A percentile compares a stretch with the other conserved stretches of the same genome.
These are phyloP conservation scores for Strix occidentalis DNA, from an alignment of 2,797 vertebrate genomes.

Conservation along the genomic window DNA sequence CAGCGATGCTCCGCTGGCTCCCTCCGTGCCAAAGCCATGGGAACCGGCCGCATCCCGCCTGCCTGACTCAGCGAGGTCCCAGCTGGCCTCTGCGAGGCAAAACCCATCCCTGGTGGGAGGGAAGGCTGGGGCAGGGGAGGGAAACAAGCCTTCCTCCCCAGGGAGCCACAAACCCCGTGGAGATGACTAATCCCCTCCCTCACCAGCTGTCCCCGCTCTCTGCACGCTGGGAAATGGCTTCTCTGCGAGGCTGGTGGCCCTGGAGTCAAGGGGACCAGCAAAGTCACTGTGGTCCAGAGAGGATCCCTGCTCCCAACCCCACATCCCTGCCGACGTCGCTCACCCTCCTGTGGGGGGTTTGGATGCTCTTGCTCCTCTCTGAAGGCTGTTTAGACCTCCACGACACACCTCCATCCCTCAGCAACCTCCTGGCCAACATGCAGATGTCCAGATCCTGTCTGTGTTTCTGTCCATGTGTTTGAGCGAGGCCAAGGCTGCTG, in stretches of 20 bases:
- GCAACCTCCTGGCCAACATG: not conserved
- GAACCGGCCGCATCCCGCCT: not conserved
- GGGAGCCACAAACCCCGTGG: not conserved
- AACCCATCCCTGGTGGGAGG: not conserved
- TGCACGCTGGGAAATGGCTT: not conserved
- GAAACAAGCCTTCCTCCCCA: not conserved
- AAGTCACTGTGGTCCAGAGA: not conserved
- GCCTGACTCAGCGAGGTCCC: not conserved
- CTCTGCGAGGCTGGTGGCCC: not conserved
- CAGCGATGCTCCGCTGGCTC: not conserved
- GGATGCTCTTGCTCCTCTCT: not conserved
- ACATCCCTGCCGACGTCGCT: not conserved
- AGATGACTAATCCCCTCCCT: not conserved
- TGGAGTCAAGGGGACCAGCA: not conserved
- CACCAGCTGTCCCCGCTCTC: not conserved
- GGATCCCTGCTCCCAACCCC: rapidly evolving
- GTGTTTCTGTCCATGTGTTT: not conserved
- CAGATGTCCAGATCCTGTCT: not conserved
- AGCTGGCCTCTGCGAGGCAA: not conserved
- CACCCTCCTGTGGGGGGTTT: rapidly evolving
- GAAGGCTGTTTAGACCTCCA: not conserved
- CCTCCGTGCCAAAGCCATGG: not conserved
- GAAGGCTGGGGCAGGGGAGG: not conserved
- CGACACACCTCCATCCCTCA: not conserved
- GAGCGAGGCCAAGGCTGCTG: not conserved